Base-by-base conservation (phyloP, 1,140 invertebrate genomes). In the Rhagoletis zephyria region DNA sequence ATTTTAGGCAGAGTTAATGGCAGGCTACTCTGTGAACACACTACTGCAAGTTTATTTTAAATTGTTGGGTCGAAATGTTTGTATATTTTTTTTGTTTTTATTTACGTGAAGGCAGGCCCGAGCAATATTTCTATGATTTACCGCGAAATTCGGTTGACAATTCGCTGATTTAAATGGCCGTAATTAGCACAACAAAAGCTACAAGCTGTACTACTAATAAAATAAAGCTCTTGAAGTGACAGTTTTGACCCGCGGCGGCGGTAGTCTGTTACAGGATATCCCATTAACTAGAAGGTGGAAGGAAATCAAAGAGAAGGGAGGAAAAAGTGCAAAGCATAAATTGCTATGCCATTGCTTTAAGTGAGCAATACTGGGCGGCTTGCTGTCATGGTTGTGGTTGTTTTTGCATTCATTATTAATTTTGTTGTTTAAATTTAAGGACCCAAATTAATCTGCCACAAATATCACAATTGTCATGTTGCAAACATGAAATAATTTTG, bases 171-270 rank as follows among this genome's bases (percentile, higher is more conserved):
- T 81, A 81, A 81, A 51, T 30, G 48, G 10, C 2, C 65, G 59
- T 87, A 87, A 87, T 87, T 87, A 87, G 87, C 70, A 42, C 56
- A 74, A 64, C 70, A 87, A 87, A 87, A 87, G 86, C 86, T 67
- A 87, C 64, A 87, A 87, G 86, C 86, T 67, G 86, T 87, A 56
- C 61, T 87, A 30, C 19, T 48, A n/a, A 63, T 48, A 61, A 42
- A 60, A 61, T 63, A 59, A 81, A 81, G 16, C 48, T 7, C 12
- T n/a, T 16, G 45, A 77, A 85, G 81, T 60, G 81, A 60, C 48
- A 59, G 16, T 85, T 30, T 85, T 51, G 12, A 67, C 65, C 12
- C 14, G 14, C 40, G 42, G 67, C 67, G 42, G 42, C 4, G 67
- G 40, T 42, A 6, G 45, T 1, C 30, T 45, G 42, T 14, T 16